Conservation (phyloP, 2,888 invertebrate genomes). For the Drosophila austrosaltans region DNA sequence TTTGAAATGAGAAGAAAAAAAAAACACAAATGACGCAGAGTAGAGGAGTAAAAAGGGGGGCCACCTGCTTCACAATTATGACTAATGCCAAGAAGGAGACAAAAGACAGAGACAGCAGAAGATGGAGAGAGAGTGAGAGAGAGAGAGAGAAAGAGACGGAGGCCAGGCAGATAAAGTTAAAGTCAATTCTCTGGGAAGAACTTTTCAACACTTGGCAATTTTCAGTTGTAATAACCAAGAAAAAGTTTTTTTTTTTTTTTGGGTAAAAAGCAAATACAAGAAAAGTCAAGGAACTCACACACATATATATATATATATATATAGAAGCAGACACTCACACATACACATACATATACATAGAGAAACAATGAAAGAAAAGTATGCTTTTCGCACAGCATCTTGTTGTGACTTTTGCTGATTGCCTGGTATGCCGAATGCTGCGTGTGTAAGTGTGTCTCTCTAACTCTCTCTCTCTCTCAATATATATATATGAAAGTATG, state of each 20-base stretch:
- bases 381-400: constrained; percentile 4
- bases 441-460: constrained; percentile 44
- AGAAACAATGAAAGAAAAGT: constrained; percentile 9
- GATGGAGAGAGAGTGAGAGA: constrained; percentile 15
- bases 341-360: constrained; percentile 8
- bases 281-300: constrained; percentile 77
- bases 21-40: background rate
- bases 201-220: constrained; percentile 72
- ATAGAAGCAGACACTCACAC: constrained; percentile 20
- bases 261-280: constrained; percentile 29
- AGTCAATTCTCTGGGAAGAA: constrained; percentile 38
- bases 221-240: constrained; percentile 63
- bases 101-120: constrained; percentile 43
- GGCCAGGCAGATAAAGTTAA: constrained; percentile 5
- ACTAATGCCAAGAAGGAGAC: constrained; percentile 56
- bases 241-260: constrained; percentile 15
- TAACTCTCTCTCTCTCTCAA: constrained; percentile 23
- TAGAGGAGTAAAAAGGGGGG: constrained; percentile 10
- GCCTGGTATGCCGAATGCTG: constrained; percentile 59
- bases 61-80: constrained; percentile 63
- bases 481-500: constrained; percentile 12
- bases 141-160: background rate
- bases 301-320: constrained; percentile 54
- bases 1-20: constrained; percentile 49
- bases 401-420: constrained; percentile 67